Base-by-base conservation (phyloP, 2,888 invertebrate genomes). In the Bombyx huttoni region DNA sequence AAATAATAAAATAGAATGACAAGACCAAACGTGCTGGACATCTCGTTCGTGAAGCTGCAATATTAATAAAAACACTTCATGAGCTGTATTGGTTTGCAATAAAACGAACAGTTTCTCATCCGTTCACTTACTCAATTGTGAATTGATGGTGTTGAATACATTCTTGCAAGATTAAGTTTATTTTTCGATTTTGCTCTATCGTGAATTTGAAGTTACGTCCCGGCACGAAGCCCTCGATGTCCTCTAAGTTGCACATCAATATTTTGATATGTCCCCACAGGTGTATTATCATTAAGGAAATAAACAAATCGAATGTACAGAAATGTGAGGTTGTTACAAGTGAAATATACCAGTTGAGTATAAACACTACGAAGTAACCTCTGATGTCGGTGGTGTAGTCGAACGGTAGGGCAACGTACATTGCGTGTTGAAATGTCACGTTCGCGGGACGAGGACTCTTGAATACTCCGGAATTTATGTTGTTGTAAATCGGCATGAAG, bases 11-110 rank as follows among this genome's bases (percentile, higher is more conserved):
- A 5, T 9, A 55, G 55, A 8, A 60, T 48, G 24, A 51, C 53
- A n/a, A 53, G 47, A 8, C 64, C 65, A n/a, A 62, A 62, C 0
- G 53, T 47, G 2, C 51, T 13, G 7, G 62, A 59, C 50, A 61
- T 57, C 13, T 54, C 53, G 8, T 53, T 49, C 0, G 55, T 55
- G 34, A 61, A 61, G 1, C 62, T 65, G 49, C 8, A 56, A 59
- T 9, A 51, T 13, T 40, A 10, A 40, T 10, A 40, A 40, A n/a
- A 24, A 3, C 24, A 24, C 24, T 24, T 40, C 6, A 40, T 40
- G 52, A 24, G 35, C 12, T 10, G 13, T 50, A 48, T 48, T 14
- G 24, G 7, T 50, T 46, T 45, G 9, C 0, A 40, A 10, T 40
- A 8, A 8, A 40, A 10, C 2, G 3, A 2, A 40, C 2, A 1